phyloP scores from a whole-genome alignment of 2,888 invertebrate species.

The Conops quadrifasciatus region DNA sequence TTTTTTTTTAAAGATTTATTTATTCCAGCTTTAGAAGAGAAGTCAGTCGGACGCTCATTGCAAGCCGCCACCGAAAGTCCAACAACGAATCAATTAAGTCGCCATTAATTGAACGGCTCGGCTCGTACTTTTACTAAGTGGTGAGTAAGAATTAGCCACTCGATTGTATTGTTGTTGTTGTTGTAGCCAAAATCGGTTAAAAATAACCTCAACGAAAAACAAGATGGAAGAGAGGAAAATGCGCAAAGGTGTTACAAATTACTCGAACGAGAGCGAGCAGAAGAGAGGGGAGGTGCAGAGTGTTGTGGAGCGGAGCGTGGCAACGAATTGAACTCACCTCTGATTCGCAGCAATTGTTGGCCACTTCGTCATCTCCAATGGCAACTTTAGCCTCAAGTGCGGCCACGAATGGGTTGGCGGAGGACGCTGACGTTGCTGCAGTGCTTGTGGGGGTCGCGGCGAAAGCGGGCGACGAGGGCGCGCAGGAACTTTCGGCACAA shows the following conservation, averaged over 20 bases:
- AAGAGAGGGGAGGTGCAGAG: too few relatives aligned
- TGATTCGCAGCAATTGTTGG: conserved; percentile 46
- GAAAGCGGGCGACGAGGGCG: not conserved
- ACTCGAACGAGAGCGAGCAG: too few relatives aligned
- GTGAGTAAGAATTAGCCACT: conserved; percentile 37
- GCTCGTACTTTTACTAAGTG: conserved; percentile 9
- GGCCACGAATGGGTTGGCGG: conserved; percentile 22
- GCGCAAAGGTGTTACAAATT: conserved; percentile 21
- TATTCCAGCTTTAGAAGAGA: too few relatives aligned
- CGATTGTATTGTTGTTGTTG: too few relatives aligned
- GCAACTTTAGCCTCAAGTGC: conserved; percentile 41
- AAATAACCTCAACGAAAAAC: conserved; percentile 47
- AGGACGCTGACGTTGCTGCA: conserved; percentile 10
- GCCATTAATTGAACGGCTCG: conserved; percentile 38
- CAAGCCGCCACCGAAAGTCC: conserved; percentile 14
- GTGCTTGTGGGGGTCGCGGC: not conserved
- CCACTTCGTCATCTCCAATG: conserved; percentile 32
- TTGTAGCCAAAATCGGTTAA: conserved; percentile 32
- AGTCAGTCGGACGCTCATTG: too few relatives aligned
- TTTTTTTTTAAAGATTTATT: too few relatives aligned
- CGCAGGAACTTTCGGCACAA: conserved; percentile 38
- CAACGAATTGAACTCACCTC: conserved; percentile 51
- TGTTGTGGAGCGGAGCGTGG: too few relatives aligned
- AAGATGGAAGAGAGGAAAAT: conserved; percentile 24
- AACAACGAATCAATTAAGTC: conserved; percentile 37